These are phyloP conservation scores for Mycalesis mineus DNA, from an alignment of 2,888 invertebrate genomes.

Conservation along the genomic window DNA sequence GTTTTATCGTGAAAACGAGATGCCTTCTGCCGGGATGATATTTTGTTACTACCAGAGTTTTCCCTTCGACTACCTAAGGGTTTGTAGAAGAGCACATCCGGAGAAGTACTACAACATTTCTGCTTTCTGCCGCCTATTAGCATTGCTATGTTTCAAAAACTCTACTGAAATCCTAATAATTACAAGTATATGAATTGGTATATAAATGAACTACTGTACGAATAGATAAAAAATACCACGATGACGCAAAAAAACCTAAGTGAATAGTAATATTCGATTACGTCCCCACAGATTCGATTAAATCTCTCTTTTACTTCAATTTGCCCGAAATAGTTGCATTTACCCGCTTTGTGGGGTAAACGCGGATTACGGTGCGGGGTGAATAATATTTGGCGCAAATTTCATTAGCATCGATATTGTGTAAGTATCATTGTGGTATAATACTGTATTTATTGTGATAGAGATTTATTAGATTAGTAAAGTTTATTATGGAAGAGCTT, in stretches of 20 bases:
- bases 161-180: too few species aligned
- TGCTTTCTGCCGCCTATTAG: too few species aligned
- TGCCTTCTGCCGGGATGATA: too few species aligned
- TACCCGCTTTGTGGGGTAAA: slow-evolving; percentile 32
- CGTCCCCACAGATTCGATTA: slow-evolving; percentile 60
- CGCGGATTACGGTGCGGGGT: slow-evolving; percentile 33
- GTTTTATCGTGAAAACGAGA: too few species aligned
- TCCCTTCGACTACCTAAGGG: too few species aligned
- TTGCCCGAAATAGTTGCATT: slow-evolving; percentile 35
- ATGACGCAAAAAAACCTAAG: slow-evolving; percentile 49
- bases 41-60: too few species aligned
- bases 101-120: too few species aligned
- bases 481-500: too few species aligned
- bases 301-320: slow-evolving; percentile 59
- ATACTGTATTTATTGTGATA: slow-evolving; percentile 5
- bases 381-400: slow-evolving; percentile 37
- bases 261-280: slow-evolving; percentile 61
- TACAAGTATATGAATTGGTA: too few species aligned
- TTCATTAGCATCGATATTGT: slow-evolving; percentile 35
- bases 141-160: too few species aligned
- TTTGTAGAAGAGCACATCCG: too few species aligned
- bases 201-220: too few species aligned
- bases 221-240: not conserved
- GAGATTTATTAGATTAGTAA: not conserved
- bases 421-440: slow-evolving; percentile 8